Conservation (phyloP, 2,797 vertebrate species). For the Sciurus carolinensis region DNA sequence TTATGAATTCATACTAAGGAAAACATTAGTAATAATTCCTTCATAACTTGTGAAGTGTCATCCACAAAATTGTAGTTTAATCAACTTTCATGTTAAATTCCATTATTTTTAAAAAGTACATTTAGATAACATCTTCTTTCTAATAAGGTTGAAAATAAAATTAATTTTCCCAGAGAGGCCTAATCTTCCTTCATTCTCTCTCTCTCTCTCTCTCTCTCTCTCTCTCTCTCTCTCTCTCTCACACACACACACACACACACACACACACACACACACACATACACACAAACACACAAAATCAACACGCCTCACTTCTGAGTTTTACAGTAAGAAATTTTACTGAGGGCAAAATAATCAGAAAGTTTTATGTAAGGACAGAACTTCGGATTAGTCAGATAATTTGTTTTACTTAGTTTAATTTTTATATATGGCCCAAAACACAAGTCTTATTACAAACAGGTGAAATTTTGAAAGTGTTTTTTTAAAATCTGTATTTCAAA, state of each 20-base stretch:
- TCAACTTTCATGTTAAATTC: not conserved
- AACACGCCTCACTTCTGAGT: no score
- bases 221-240: not conserved
- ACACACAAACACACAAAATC: no score
- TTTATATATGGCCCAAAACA: not conserved
- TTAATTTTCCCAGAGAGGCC: not conserved
- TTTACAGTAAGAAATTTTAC: not conserved
- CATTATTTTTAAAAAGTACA: not conserved
- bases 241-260: no score
- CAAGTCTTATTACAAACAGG: not conserved
- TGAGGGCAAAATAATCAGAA: not conserved
- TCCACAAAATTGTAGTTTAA: not conserved
- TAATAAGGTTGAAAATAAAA: conserved; percentile 54
- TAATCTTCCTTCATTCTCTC: not conserved
- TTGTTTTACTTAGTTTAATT: not conserved
- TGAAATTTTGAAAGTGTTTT: not conserved
- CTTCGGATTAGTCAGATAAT: not conserved
- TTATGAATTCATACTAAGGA: not conserved
- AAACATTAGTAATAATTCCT: conserved; percentile 49
- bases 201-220: not conserved
- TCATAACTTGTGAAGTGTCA: not conserved
- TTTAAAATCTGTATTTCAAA: not conserved
- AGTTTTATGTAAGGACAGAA: not conserved
- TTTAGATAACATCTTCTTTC: conserved; percentile 34
- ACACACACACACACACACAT: no score